A percentile compares a stretch with the other conserved stretches of the same genome.
These are phyloP conservation scores for Smutsia temminckii DNA, from an alignment of 2,797 vertebrate species.

Conservation along the genomic window DNA sequence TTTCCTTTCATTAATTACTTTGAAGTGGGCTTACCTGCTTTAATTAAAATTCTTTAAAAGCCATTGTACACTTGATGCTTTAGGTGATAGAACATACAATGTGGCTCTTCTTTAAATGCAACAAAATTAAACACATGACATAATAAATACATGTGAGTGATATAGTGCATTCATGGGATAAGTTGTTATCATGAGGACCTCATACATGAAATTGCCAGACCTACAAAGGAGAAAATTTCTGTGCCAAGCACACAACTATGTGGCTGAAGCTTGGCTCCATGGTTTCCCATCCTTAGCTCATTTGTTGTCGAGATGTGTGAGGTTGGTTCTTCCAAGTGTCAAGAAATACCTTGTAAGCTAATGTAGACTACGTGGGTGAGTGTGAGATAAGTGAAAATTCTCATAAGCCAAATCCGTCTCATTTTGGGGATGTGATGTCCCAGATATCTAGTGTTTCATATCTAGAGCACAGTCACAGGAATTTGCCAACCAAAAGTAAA, in stretches of 20 bases:
- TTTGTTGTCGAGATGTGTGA: not conserved
- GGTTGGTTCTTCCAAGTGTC: not conserved
- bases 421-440: not conserved
- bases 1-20: not conserved
- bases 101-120: not conserved
- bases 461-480: not conserved
- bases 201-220: not conserved
- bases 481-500: constrained; percentile 1
- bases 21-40: not conserved
- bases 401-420: not conserved
- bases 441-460: not conserved
- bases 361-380: not conserved
- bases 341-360: not conserved
- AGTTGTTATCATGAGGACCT: not conserved
- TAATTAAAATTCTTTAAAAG: not conserved
- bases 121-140: not conserved
- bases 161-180: not conserved
- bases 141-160: not conserved
- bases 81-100: not conserved
- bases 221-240: not conserved
- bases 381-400: not conserved
- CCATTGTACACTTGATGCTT: not conserved
- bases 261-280: not conserved
- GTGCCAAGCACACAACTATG: not conserved
- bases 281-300: not conserved